phyloP scores from a whole-genome alignment of 2,797 vertebrate species.

The Moxostoma hubbsi region DNA sequence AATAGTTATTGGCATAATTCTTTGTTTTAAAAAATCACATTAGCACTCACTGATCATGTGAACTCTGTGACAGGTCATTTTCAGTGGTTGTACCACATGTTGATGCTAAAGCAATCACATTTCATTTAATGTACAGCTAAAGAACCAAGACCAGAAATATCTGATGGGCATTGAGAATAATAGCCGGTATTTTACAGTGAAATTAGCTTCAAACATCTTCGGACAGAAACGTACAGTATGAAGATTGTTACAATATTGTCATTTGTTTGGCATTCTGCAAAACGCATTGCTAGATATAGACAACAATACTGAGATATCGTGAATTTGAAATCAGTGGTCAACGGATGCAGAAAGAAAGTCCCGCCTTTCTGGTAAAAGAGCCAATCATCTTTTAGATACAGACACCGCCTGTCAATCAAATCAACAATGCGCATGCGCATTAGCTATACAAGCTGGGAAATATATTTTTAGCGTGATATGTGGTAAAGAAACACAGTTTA shows the following conservation, averaged over 20 bases:
- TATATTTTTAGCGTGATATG: no score
- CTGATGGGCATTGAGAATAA: background rate
- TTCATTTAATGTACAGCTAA: conserved; percentile 6
- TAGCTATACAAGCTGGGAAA: no score
- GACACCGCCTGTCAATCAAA: no score
- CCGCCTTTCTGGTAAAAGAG: no score
- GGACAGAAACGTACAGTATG: no score
- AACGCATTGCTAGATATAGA: background rate
- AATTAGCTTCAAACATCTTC: no score
- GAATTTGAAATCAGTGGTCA: background rate
- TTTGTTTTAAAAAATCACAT: background rate
- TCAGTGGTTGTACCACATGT: background rate
- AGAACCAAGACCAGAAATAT: background rate
- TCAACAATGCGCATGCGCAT: no score
- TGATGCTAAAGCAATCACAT: conserved; percentile 2
- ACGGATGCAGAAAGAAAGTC: no score
- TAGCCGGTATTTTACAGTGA: no score
- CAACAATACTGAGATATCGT: background rate
- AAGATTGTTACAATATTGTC: no score
- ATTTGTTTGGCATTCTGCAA: background rate
- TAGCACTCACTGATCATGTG: background rate
- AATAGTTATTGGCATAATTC: conserved; percentile 5
- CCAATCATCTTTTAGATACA: no score
- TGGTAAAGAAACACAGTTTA: no score
- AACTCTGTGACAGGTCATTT: background rate